Evolutionary conservation across 2,888 invertebrate species (phyloP), one percentile per base, ranked within the genome.

Genomic region (Eulithis prunata): DNA sequence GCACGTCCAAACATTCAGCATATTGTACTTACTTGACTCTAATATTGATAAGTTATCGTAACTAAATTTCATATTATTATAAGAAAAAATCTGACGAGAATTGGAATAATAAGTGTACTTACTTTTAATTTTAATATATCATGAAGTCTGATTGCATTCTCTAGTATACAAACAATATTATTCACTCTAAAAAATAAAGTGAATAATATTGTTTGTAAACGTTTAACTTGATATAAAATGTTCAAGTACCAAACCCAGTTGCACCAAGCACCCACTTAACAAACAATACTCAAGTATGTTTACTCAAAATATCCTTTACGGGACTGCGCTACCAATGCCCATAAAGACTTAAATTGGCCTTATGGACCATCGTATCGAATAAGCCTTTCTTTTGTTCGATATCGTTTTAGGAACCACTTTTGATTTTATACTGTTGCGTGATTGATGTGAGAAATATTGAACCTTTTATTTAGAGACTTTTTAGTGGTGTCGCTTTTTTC

Each of bases 251-350:
- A 90, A 88, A 74, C 80, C 62, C 57, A 64, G 61, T 77, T n/a
- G 59, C 56, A 14, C 78, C 62, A 51, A 62, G 73, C 79, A 81
- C 63, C 71, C 68, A 73, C 71, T 77, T 74, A 75, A 79, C 75
- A 78, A 83, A 85, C 83, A 85, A 85, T 84, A 78, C 81, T 86
- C 82, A 86, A 89, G 91, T 89, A 75, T 88, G 89, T 91, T 91
- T 91, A 89, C 88, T 89, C 83, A 86, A 90, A 90, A 90, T 85
- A 86, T 87, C 85, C 85, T 86, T 86, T 82, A 84, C 75, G 81
- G 81, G 75, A 75, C 74, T 85, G 76, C 80, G 62, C 59, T 85
- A 84, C 86, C 83, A 87, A 87, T 85, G 82, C 78, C 79, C 79
- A 79, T 83, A 85, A 81, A 77, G 77, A 80, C 78, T 80, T 77